Evolutionary conservation across 53 echinoderm and acorn worm species (phyloP), one percentile per base, ranked within the genome.

Genomic region (Holothuria scabra): DNA sequence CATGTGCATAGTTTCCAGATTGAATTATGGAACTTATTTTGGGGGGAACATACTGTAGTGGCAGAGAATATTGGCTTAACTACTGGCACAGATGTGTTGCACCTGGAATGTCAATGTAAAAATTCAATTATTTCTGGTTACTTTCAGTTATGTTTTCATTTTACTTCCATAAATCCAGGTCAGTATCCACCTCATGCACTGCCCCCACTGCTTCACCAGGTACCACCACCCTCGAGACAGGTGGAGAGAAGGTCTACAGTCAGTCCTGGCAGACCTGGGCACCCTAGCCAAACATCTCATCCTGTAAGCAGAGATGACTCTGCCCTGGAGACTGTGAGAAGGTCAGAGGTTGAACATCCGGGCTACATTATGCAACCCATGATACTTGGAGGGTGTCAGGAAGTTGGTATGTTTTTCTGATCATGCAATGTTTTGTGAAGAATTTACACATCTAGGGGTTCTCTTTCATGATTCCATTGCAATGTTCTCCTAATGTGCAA

Each of bases 371-470:
- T 93, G 56, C 86, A 86, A 41, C 89, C 93, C 1, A 38, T 93
- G 16, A 80, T 90, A 13, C 65, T 89, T 2, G 85, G 90, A 59
- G 96, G 93, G 6, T 96, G 96, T 60, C 96, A 96, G 60, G 96
- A 96, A 93, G 93, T 96, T 14, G 96, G 96, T 96, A 83, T 58
- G 96, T 91, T 9, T 29, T 29, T 8, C 14, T 29, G 4, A 4
- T 28, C 5, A 2, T 52, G 18, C 14, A 52, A 52, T 18, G 18
- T 52, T 52, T 16, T 8, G 18, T 52, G 52, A 52, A 18, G 16
- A 18, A 18, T 52, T 48, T 52, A 4, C 52, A 52, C 1, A 14
- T 9, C 16, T 52, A 1, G 14, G 52, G 2, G 14, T 52, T 52
- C 52, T 4, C 52, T 52, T 52, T 52, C 2, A 16, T 18, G 1